Evolutionary conservation across 2,888 invertebrate genomes (phyloP).

Genomic region (Tetragnatha montana): DNA sequence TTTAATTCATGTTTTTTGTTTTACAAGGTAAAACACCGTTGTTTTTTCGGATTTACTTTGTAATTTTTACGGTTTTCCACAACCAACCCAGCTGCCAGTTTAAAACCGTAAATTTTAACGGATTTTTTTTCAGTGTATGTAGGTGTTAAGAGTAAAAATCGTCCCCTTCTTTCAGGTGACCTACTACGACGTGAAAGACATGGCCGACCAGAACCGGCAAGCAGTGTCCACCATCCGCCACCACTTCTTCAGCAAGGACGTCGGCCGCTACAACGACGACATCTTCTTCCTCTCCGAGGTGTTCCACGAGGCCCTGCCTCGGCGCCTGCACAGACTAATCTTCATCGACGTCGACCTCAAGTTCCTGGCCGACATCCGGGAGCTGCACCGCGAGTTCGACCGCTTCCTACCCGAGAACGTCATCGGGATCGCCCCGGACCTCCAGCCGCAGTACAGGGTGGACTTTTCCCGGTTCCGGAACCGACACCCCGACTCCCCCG

Average conservation of each 20-base stretch:
- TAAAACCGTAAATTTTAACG: not conserved
- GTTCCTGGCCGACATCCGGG: constrained; percentile 83
- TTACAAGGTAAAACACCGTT: too few species aligned
- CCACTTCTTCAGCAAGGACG: constrained; percentile 83
- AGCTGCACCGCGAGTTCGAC: constrained; percentile 83
- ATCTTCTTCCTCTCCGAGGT: constrained; percentile 87
- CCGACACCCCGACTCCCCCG: constrained; percentile 81
- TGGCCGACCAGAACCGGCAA: constrained; percentile 80
- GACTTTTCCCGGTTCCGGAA: constrained; percentile 82
- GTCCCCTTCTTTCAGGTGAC: constrained; percentile 76
- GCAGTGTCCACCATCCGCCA: constrained; percentile 83
- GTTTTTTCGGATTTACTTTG: too few species aligned
- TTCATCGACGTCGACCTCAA: constrained; percentile 87
- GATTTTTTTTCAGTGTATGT: not conserved
- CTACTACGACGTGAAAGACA: constrained; percentile 81
- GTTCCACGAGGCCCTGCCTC: constrained; percentile 82
- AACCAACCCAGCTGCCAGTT: too few species aligned
- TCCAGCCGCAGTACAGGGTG: constrained; percentile 87
- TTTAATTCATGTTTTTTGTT: too few species aligned
- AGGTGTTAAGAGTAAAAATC: not conserved
- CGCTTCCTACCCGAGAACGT: constrained; percentile 81
- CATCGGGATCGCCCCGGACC: constrained; percentile 84
- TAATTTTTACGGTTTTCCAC: too few species aligned
- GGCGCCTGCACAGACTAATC: constrained; percentile 80
- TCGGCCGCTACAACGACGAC: constrained; percentile 86